Percentiles rank a stretch among this genome's conserved stretches.
Conservation (phyloP, 1,140 invertebrate genomes). For the Cyclargus thomasi region DNA sequence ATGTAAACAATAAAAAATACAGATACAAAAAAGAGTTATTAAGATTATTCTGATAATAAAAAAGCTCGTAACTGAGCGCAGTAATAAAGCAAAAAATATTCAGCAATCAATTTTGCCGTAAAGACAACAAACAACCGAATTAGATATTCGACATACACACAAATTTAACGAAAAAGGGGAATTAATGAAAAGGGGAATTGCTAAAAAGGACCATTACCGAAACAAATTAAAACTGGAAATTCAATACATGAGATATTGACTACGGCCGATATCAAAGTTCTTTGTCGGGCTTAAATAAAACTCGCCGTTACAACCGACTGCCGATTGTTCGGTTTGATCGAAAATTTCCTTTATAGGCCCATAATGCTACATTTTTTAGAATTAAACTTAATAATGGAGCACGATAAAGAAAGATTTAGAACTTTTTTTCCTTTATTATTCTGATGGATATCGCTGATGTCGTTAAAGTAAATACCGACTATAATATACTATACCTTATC, state of each 20-base stretch:
- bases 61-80: background rate
- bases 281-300: slow-evolving; percentile 12
- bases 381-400: background rate
- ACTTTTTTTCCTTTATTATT: background rate
- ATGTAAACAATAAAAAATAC: background rate
- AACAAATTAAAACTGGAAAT: slow-evolving; percentile 14
- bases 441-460: background rate
- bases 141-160: background rate
- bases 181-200: background rate
- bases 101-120: background rate
- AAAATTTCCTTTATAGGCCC: slow-evolving; percentile 7
- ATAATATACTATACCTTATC: background rate
- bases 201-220: background rate
- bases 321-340: slow-evolving; percentile 12
- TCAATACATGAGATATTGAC: slow-evolving; percentile 12
- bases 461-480: background rate
- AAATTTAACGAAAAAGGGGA: background rate
- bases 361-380: background rate
- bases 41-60: background rate
- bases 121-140: background rate
- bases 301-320: slow-evolving; percentile 6
- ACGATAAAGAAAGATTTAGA: background rate
- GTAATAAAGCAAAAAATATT: background rate
- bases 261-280: slow-evolving; percentile 8
- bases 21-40: background rate